A percentile compares a stretch with the other conserved stretches of the same genome.
Conservation (phyloP, 2,113 vertebrate genomes). For the Perca fluviatilis region DNA sequence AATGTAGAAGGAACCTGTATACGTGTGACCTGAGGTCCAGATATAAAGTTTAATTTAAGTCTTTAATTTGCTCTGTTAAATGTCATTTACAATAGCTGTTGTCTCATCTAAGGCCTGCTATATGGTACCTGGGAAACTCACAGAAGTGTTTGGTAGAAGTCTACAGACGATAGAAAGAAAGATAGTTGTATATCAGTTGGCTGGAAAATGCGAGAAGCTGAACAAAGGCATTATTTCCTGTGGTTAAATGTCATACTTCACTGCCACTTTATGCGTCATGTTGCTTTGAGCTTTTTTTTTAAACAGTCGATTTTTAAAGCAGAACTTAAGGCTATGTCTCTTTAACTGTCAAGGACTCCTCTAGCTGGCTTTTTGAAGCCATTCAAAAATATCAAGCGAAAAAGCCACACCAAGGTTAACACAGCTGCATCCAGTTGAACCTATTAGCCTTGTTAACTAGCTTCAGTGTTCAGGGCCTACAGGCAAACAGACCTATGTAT, state of each 20-base stretch:
- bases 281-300: conserved; percentile 15
- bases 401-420: conserved; percentile 7
- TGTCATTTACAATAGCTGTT: neutral
- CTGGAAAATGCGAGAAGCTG: neutral
- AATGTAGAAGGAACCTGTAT: neutral
- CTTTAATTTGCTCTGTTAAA: neutral
- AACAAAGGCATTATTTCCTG: conserved; percentile 23
- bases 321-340: conserved; percentile 14
- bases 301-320: conserved; percentile 13
- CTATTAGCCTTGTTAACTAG: conserved; percentile 21
- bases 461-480: conserved; percentile 3
- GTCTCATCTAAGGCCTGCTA: neutral
- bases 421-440: conserved; percentile 11
- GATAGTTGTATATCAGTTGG: neutral
- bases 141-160: neutral
- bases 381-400: neutral
- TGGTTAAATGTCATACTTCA: conserved; percentile 14
- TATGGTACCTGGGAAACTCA: neutral
- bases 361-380: conserved; percentile 6
- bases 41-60: neutral
- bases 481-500: neutral
- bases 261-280: neutral
- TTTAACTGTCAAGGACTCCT: conserved; percentile 20
- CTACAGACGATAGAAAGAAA: neutral
- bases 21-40: neutral